A percentile compares a stretch with the other conserved stretches of the same genome.
These are phyloP conservation scores for Dreissena polymorpha DNA, from an alignment of 1,140 invertebrate species.

Conservation along the genomic window DNA sequence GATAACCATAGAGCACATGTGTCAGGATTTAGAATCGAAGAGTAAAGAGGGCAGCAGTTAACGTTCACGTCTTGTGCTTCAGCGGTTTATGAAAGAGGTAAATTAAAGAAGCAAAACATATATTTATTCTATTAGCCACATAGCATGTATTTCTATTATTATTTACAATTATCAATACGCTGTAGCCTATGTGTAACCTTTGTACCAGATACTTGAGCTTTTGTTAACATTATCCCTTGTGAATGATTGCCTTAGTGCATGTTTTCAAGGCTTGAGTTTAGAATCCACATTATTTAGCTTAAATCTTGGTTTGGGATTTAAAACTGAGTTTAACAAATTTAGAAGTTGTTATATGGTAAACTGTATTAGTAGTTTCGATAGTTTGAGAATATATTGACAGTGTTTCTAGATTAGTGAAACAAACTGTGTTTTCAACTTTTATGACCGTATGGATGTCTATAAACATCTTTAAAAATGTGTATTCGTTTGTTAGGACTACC, in stretches of 20 bases:
- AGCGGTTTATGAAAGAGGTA: conserved; percentile 62
- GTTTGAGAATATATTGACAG: not conserved
- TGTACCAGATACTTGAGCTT: not conserved
- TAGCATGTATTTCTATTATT: not conserved
- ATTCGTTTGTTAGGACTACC: conserved; percentile 58
- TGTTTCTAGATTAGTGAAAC: not conserved
- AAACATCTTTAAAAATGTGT: too few species aligned
- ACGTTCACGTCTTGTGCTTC: conserved; percentile 47
- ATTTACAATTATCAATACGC: not conserved
- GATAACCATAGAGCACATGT: conserved; percentile 59
- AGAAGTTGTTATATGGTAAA: too few species aligned
- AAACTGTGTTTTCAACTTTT: not conserved
- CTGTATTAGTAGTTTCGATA: too few species aligned
- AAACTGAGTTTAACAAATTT: not conserved
- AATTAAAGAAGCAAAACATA: not conserved
- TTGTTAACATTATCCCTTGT: not conserved
- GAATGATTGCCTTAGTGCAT: not conserved
- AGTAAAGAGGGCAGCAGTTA: conserved; percentile 8
- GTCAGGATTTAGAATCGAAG: conserved; percentile 41
- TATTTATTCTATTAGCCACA: not conserved
- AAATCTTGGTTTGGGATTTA: not conserved
- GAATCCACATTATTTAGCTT: not conserved
- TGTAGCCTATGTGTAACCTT: too few species aligned
- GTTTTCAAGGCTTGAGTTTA: not conserved
- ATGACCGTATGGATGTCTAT: too few species aligned